Evolutionary conservation across 2,888 invertebrate species (phyloP).

Genomic region (Scaeva pyrastri): DNA sequence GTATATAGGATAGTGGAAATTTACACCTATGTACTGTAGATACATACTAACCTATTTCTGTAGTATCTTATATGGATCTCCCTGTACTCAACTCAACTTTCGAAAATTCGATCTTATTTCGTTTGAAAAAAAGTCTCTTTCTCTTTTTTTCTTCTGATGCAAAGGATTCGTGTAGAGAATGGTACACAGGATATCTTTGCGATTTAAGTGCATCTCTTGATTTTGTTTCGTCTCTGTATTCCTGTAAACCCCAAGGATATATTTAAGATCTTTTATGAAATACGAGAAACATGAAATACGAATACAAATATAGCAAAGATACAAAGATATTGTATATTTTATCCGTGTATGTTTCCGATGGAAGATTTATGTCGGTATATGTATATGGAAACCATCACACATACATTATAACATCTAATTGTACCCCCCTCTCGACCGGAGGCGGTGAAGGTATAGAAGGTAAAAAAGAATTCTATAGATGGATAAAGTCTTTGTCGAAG

Average conservation of each 20-base stretch:
- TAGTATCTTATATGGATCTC: too few species aligned
- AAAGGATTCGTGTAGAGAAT: background rate
- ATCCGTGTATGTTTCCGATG: background rate
- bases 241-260: conserved; percentile 6
- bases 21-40: background rate
- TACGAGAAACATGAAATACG: conserved; percentile 21
- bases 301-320: background rate
- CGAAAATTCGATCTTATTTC: background rate
- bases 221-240: background rate
- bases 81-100: background rate
- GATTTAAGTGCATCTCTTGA: conserved; percentile 3
- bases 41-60: too few species aligned
- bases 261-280: conserved; percentile 31
- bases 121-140: background rate
- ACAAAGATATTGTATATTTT: too few species aligned
- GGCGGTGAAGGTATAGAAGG: too few species aligned
- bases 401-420: background rate
- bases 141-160: background rate
- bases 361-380: conserved; percentile 11
- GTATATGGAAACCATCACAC: background rate
- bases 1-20: background rate
- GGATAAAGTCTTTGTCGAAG: background rate
- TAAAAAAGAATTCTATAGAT: background rate
- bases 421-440: background rate
- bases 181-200: background rate